Conservation (phyloP, 2,113 vertebrate species). For the Vulpes vulpes region DNA sequence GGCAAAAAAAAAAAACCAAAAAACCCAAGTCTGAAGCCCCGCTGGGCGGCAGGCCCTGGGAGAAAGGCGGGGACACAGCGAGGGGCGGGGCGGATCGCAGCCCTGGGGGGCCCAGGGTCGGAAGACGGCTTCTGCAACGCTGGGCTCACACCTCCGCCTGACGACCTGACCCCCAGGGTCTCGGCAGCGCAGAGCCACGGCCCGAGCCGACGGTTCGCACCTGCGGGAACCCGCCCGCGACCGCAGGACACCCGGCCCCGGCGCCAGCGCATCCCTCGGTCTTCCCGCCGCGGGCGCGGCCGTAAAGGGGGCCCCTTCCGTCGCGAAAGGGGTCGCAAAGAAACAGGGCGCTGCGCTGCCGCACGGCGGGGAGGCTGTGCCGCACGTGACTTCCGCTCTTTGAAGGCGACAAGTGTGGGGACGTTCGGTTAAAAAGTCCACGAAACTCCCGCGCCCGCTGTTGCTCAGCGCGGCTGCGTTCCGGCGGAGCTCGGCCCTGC, state of each 20-base stretch:
- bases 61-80: background rate
- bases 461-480: accelerated
- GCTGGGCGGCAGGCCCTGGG: too few relatives aligned
- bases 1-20: background rate
- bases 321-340: background rate
- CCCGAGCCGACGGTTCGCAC: accelerated
- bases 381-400: background rate
- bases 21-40: background rate
- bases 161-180: too few relatives aligned
- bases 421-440: background rate
- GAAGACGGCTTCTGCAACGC: background rate
- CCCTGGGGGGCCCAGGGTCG: background rate
- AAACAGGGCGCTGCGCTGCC: accelerated
- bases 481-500: background rate
- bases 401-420: background rate
- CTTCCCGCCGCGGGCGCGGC: background rate
- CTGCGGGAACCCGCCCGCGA: background rate
- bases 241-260: accelerated
- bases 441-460: too few relatives aligned
- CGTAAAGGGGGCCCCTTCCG: background rate
- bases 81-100: too few relatives aligned
- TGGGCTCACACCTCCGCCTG: background rate
- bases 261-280: accelerated
- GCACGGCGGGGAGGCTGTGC: background rate
- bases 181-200: accelerated